Evolutionary conservation across 1,140 invertebrate genomes (phyloP), one percentile per base, ranked within the genome.

Genomic region (Caenorhabditis brenneri): DNA sequence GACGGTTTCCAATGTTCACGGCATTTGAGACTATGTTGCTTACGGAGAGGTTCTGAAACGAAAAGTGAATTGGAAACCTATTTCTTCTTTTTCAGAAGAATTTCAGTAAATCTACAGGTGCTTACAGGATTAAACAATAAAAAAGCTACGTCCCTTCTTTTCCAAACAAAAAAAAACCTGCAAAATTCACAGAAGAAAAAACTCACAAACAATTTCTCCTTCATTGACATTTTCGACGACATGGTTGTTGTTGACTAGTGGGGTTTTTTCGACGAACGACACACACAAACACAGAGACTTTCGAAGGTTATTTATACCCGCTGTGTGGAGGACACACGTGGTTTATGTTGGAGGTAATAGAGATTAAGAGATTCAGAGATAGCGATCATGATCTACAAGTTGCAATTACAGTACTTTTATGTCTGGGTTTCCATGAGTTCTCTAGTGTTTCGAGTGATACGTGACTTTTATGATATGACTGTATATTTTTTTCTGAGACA

Each of bases 41-140:
- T 2, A 82, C 46, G 1, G 81, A 58, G 0, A 82, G 36, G 22
- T 49, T 46, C 81, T 82, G 39, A 31, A 74, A 82, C 27, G n/a
- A n/a, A n/a, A n/a, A n/a, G n/a, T n/a, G n/a, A n/a, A n/a, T n/a
- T n/a, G n/a, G n/a, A n/a, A n/a, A n/a, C n/a, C n/a, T n/a, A n/a
- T n/a, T n/a, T n/a, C n/a, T n/a, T n/a, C n/a, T n/a, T n/a, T n/a
- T n/a, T n/a, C n/a, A n/a, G n/a, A n/a, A n/a, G n/a, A n/a, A n/a
- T n/a, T n/a, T n/a, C n/a, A n/a, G n/a, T n/a, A n/a, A n/a, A n/a
- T n/a, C n/a, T n/a, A n/a, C n/a, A n/a, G n/a, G n/a, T n/a, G n/a
- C n/a, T n/a, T n/a, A n/a, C n/a, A n/a, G n/a, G n/a, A n/a, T n/a
- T n/a, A n/a, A n/a, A n/a, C n/a, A n/a, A n/a, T n/a, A n/a, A n/a